Conservation (phyloP, 1,140 invertebrate genomes). For the Reticulitermes speratus region DNA sequence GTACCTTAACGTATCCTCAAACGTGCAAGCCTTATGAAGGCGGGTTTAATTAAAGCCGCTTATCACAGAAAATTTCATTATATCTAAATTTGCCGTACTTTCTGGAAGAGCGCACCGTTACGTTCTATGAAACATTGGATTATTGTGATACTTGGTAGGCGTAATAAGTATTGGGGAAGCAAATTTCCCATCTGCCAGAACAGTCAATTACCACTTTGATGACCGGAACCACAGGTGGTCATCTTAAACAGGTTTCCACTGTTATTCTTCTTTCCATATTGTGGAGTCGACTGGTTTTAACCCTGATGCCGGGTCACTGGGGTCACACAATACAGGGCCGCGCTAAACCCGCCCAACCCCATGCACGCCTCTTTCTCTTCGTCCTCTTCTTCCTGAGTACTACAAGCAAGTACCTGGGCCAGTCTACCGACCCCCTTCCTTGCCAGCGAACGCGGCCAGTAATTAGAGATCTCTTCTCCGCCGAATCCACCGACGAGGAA, state of each 20-base stretch:
- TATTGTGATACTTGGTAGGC: neutral
- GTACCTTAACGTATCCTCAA: neutral
- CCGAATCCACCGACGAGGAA: neutral
- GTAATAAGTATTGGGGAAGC: neutral
- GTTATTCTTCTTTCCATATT: conserved; percentile 9
- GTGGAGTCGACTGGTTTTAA: neutral
- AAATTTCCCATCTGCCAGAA: conserved; percentile 18
- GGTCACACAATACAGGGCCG: conserved; percentile 24
- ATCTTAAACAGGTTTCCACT: conserved; percentile 12
- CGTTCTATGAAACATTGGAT: neutral
- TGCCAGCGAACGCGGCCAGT: neutral
- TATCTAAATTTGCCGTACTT: neutral
- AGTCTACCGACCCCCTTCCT: neutral
- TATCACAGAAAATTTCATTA: neutral
- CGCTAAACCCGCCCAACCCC: conserved; percentile 26
- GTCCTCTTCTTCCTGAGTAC: neutral
- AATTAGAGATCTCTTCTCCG: neutral
- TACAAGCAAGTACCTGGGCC: neutral
- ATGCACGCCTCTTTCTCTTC: neutral
- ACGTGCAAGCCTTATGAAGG: neutral
- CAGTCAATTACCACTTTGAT: conserved; percentile 19
- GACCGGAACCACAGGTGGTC: conserved; percentile 15
- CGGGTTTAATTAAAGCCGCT: conserved; percentile 5
- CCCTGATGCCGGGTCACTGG: conserved; percentile 20
- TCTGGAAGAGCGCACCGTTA: neutral